Conservation (phyloP, 2,113 vertebrate species). For the Emydocephalus ijimae region DNA sequence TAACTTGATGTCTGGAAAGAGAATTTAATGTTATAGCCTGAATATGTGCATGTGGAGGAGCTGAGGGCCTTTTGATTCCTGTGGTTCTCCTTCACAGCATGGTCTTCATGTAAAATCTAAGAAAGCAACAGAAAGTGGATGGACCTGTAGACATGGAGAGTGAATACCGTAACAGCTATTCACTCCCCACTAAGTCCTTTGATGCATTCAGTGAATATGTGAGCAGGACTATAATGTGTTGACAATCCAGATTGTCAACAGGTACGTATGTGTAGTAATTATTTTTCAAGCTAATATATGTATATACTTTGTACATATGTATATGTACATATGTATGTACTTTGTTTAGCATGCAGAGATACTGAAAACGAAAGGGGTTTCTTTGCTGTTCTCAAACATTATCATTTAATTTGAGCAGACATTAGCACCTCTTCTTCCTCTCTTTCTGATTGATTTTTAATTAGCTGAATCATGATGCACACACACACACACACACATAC, state of each 20-base stretch:
- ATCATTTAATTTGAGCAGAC: neutral
- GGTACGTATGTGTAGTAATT: neutral
- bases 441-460: neutral
- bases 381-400: neutral
- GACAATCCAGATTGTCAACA: neutral
- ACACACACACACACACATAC: too few relatives aligned
- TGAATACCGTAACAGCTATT: neutral
- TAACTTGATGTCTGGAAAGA: neutral
- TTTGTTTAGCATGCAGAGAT: neutral
- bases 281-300: neutral
- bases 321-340: neutral
- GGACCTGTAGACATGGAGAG: neutral
- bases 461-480: neutral
- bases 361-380: neutral
- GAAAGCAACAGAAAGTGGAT: neutral
- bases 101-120: neutral
- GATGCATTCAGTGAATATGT: neutral
- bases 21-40: neutral
- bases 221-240: neutral
- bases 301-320: neutral
- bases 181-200: neutral
- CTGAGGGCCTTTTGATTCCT: neutral
- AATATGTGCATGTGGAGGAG: neutral
- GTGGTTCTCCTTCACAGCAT: neutral
- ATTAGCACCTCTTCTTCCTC: neutral